phyloP scores from a whole-genome alignment of 2,797 vertebrate species.

The Phaenicophaeus curvirostris region DNA sequence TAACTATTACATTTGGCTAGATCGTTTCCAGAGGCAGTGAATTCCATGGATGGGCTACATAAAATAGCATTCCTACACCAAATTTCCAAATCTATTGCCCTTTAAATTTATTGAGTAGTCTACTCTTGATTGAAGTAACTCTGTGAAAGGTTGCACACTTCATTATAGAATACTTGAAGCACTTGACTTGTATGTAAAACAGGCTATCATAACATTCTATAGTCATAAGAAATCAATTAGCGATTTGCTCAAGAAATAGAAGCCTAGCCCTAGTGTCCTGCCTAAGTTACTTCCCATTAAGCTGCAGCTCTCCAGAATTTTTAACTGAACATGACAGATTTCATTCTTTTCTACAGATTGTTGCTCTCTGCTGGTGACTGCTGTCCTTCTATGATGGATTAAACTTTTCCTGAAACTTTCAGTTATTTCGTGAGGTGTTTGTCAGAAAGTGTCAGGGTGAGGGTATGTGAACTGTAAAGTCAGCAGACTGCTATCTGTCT shows the following conservation, averaged over 20 bases:
- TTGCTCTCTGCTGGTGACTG: background rate
- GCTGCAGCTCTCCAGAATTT: background rate
- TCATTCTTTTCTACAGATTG: background rate
- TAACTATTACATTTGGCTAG: background rate
- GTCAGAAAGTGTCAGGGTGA: background rate
- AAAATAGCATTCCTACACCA: background rate
- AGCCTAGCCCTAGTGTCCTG: background rate
- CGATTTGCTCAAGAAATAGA: background rate
- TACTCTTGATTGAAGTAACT: background rate
- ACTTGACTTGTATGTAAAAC: background rate
- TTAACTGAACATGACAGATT: background rate
- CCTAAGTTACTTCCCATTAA: background rate
- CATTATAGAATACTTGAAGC: background rate
- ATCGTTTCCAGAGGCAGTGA: background rate
- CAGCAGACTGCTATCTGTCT: background rate
- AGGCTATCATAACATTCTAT: background rate
- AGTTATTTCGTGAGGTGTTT: background rate
- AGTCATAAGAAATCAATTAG: background rate
- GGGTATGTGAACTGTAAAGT: background rate
- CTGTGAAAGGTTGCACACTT: background rate
- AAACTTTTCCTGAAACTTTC: background rate
- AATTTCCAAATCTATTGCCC: background rate
- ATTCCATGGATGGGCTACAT: background rate
- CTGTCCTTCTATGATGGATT: background rate
- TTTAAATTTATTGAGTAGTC: background rate